phyloP scores from a whole-genome alignment of 2,888 invertebrate genomes.

The Phortica okadai region DNA sequence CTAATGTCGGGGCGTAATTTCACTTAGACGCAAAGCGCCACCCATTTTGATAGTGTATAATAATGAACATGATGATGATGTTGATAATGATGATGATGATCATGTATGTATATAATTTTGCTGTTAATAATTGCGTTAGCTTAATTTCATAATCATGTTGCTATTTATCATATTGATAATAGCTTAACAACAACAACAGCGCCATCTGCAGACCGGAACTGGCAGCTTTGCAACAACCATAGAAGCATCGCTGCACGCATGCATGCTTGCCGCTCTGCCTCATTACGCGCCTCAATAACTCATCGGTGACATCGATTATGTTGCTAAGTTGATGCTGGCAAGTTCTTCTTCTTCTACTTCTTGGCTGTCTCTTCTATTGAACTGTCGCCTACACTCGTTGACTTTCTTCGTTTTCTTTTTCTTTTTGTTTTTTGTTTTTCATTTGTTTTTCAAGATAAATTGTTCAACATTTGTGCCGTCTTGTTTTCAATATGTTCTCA shows the following conservation, averaged over 20 bases:
- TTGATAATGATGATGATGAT: not conserved
- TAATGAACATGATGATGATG: not conserved
- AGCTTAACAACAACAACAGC: not conserved
- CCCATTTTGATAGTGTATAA: conserved; percentile 35
- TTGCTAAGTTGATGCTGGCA: conserved; percentile 44
- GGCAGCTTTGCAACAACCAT: conserved; percentile 44
- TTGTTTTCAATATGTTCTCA: conserved; percentile 34
- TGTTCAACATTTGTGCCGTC: conserved; percentile 26
- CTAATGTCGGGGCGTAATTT: conserved; percentile 70
- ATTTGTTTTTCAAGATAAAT: conserved; percentile 28
- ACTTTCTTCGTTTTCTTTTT: not conserved
- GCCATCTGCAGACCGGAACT: conserved; percentile 56
- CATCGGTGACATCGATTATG: conserved; percentile 48
- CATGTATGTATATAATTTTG: not conserved
- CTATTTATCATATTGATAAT: conserved; percentile 62
- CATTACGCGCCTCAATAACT: conserved; percentile 46
- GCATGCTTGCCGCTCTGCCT: conserved; percentile 11
- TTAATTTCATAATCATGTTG: conserved; percentile 68
- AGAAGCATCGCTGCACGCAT: not conserved
- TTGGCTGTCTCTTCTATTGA: not conserved
- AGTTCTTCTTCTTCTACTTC: conserved; percentile 38
- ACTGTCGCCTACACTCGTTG: not conserved
- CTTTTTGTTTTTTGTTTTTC: not conserved
- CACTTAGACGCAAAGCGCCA: conserved; percentile 43
- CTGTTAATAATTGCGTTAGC: not conserved